Evolutionary conservation across 2,797 vertebrate species (phyloP).

Genomic region (Tadarida brasiliensis): DNA sequence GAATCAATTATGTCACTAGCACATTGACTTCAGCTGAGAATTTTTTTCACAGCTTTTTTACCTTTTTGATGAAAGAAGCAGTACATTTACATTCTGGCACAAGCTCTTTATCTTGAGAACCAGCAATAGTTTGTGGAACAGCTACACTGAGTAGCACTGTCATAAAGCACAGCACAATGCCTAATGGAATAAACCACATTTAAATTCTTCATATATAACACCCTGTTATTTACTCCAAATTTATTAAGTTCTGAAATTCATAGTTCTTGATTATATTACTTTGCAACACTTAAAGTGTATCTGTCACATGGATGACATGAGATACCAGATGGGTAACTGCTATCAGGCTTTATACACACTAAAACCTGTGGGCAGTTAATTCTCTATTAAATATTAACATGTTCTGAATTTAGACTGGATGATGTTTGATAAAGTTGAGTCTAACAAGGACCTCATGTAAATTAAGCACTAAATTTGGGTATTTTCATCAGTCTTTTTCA

Average conservation of each 20-base stretch:
- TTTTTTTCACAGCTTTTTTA: neutral
- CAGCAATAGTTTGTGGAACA: neutral
- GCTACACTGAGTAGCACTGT: neutral
- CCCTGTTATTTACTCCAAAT: constrained; percentile 10
- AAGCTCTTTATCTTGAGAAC: constrained; percentile 18
- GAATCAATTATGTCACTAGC: neutral
- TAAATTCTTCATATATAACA: constrained; percentile 34
- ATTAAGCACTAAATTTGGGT: constrained; percentile 73
- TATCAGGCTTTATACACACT: constrained; percentile 41
- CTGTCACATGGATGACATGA: constrained; percentile 78
- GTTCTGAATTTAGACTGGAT: constrained; percentile 66
- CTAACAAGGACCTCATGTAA: constrained; percentile 80
- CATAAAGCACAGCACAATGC: constrained; percentile 6
- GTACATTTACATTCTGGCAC: neutral
- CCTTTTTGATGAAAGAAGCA: neutral
- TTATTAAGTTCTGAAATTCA: constrained; percentile 60
- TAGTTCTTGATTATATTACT: constrained; percentile 31
- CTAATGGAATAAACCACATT: constrained; percentile 20
- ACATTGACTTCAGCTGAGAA: constrained; percentile 26
- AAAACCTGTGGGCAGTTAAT: constrained; percentile 69
- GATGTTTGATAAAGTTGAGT: constrained; percentile 48
- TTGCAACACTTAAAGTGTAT: constrained; percentile 75
- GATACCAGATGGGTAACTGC: constrained; percentile 37
- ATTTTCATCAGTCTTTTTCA: constrained; percentile 80
- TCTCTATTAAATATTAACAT: constrained; percentile 58